Evolutionary conservation across 2,888 invertebrate species (phyloP).

Genomic region (Athrips mouffetella): DNA sequence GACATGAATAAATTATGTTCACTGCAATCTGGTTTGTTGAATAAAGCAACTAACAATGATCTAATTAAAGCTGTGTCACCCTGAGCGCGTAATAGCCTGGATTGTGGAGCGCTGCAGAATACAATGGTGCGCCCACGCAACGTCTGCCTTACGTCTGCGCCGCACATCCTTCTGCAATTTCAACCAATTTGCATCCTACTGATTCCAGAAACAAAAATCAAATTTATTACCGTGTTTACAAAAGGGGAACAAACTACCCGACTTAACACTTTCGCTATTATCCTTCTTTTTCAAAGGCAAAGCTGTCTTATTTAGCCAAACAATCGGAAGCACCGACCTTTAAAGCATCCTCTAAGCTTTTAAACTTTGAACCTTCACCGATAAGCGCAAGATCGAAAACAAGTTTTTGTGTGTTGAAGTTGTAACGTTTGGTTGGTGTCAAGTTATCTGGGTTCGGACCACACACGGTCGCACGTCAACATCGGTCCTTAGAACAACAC

Average conservation of each 20-base stretch:
- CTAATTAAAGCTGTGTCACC: conserved; percentile 50
- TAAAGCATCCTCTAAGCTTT: conserved; percentile 19
- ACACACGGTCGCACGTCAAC: conserved; percentile 72
- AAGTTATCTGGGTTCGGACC: conserved; percentile 50
- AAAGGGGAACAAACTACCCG: conserved; percentile 53
- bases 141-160: conserved; percentile 54
- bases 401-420: conserved; percentile 24
- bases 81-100: conserved; percentile 52
- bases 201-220: conserved; percentile 48
- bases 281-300: conserved; percentile 57
- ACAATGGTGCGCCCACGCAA: conserved; percentile 72
- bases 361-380: conserved; percentile 30
- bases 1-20: conserved; percentile 6
- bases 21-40: conserved; percentile 9
- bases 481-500: conserved; percentile 71
- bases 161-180: conserved; percentile 60
- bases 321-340: conserved; percentile 25
- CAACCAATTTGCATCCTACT: conserved; percentile 61
- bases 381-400: conserved; percentile 37
- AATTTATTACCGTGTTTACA: conserved; percentile 45
- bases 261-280: conserved; percentile 72
- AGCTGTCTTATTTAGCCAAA: conserved; percentile 55
- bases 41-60: conserved; percentile 30
- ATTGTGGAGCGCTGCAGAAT: conserved; percentile 49
- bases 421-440: conserved; percentile 32